Conservation (phyloP, 2,888 invertebrate genomes). For the Sipha maydis region DNA sequence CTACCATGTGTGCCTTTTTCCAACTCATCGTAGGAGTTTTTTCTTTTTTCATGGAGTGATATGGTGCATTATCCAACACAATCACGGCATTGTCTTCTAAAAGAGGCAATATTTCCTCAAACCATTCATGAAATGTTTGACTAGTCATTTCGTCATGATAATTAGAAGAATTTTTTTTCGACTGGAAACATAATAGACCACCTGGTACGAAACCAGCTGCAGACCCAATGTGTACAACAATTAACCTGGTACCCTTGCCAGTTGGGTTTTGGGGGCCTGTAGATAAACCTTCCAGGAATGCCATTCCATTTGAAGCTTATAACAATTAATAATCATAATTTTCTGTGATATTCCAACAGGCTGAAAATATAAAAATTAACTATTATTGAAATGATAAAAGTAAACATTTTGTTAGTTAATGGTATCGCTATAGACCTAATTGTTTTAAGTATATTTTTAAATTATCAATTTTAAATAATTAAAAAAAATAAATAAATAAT, state of each 20-base stretch:
- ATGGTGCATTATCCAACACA: constrained; percentile 1
- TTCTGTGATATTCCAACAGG: background rate
- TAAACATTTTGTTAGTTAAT: too few species aligned
- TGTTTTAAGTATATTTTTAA: too few species aligned
- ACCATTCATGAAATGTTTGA: constrained; percentile 1
- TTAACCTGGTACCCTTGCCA: constrained; percentile 6
- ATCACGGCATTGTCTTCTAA: background rate
- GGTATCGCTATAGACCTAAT: too few species aligned
- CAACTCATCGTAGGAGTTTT: background rate
- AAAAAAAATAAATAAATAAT: too few species aligned
- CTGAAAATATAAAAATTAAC: constrained; percentile 6
- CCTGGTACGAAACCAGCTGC: background rate
- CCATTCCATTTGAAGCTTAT: constrained; percentile 1
- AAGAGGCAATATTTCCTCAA: background rate
- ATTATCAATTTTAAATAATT: background rate
- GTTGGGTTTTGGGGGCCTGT: background rate
- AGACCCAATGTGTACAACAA: constrained; percentile 18
- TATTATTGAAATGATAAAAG: background rate
- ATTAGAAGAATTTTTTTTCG: constrained; percentile 14
- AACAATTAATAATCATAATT: background rate
- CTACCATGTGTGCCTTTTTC: background rate
- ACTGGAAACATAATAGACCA: background rate
- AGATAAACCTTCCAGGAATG: constrained; percentile 12
- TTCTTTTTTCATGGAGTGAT: background rate
- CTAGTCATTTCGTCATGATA: background rate